Evolutionary conservation across 1,140 invertebrate genomes (phyloP).

Genomic region (Saccostrea cuccullata): DNA sequence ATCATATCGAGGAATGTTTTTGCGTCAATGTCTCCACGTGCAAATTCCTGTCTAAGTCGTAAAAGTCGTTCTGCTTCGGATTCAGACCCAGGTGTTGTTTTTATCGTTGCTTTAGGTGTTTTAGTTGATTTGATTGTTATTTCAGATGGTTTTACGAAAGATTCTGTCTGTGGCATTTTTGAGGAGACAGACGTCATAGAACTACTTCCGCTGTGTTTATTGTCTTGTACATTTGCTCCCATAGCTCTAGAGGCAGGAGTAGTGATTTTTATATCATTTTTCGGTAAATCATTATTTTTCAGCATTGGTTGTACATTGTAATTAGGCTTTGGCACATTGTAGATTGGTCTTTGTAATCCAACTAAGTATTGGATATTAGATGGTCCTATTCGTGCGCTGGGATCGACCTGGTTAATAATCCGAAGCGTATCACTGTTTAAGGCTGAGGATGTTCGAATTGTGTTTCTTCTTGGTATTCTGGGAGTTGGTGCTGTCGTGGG

Average conservation of each 20-base stretch:
- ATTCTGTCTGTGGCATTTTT: background rate
- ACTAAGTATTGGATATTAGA: conserved; percentile 1
- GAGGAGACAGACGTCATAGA: background rate
- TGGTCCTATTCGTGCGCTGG: background rate
- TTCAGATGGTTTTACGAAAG: background rate
- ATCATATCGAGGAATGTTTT: conserved; percentile 28
- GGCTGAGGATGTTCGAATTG: background rate
- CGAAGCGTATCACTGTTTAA: conserved; percentile 12
- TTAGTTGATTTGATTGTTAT: background rate
- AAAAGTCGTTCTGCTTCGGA: background rate
- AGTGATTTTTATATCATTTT: background rate
- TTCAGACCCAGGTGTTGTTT: background rate
- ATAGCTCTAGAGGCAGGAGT: background rate
- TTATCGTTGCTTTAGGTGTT: background rate
- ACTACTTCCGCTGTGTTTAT: background rate
- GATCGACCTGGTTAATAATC: conserved; percentile 12
- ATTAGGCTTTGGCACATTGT: background rate
- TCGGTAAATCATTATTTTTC: background rate
- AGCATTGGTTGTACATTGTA: background rate
- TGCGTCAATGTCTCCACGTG: background rate
- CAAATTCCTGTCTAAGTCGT: background rate
- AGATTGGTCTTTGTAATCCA: background rate
- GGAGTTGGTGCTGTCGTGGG: background rate
- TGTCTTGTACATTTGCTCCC: background rate
- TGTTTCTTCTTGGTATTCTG: background rate